These are phyloP conservation scores for Nomada ruficornis DNA, from an alignment of 2,888 invertebrate genomes.

Conservation along the genomic window DNA sequence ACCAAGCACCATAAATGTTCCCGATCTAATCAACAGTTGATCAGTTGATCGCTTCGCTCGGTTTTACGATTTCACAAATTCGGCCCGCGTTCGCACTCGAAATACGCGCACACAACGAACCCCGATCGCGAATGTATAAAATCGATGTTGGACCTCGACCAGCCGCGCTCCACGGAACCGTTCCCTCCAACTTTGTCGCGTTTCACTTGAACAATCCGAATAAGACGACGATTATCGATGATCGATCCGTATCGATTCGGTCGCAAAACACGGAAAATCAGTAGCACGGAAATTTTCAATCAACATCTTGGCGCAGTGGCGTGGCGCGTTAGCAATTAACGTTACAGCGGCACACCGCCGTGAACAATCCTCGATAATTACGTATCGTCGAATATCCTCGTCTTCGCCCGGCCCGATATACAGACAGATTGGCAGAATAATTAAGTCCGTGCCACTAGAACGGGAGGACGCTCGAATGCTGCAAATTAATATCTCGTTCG, in stretches of 20 bases:
- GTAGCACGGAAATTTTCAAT: constrained; percentile 45
- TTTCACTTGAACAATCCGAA: no score
- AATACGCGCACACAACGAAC: no score
- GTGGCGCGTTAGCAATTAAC: constrained; percentile 42
- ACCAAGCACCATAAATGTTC: no score
- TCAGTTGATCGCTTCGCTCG: no score
- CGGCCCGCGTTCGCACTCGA: no score
- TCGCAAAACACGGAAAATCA: background rate
- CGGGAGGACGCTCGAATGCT: constrained; percentile 58
- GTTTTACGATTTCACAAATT: no score
- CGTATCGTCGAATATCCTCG: constrained; percentile 60
- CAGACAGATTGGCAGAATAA: constrained; percentile 71
- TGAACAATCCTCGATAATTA: constrained; percentile 66
- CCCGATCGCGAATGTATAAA: no score
- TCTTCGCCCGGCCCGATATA: constrained; percentile 65
- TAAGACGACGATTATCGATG: background rate
- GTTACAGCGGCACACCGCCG: constrained; percentile 51
- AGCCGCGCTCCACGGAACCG: no score
- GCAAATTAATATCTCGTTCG: constrained; percentile 71
- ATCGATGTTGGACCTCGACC: no score
- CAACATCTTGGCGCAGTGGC: constrained; percentile 26
- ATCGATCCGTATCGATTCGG: background rate
- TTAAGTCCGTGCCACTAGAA: constrained; percentile 66
- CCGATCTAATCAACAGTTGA: no score
- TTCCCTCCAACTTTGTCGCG: no score